Evolutionary conservation across 1,140 invertebrate species (phyloP), one percentile per base, ranked within the genome.

Genomic region (Lucilia cuprina): DNA sequence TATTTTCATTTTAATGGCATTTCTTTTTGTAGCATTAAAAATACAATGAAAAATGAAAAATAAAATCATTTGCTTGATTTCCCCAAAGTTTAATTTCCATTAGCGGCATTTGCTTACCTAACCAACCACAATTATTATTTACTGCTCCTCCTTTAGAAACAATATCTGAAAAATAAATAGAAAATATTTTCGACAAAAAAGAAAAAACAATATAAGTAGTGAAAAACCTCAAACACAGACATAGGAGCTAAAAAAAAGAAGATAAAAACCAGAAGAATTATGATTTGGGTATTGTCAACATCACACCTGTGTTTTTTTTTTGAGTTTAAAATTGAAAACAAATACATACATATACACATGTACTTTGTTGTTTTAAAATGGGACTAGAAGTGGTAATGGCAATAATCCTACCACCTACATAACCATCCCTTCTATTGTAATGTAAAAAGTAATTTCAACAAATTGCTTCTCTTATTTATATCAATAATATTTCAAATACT

Each of bases 31-130:
- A 60, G 55, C 65, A 70, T 21, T 70, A 19, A 70, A 41, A 41
- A 41, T 41, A 8, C 8, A 41, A 41, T 41, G 35, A 41, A 41
- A 41, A 41, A 21, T 7, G n/a, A 70, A 21, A 21, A 21, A 21
- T 8, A 19, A 47, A 78, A 78, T 47, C 34, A 78, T 78, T 78
- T 78, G 34, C 17, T 78, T 78, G 75, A 78, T 78, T 78, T 78
- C 75, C 75, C 75, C 75, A 78, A 78, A 47, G 75, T 78, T 78
- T 78, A 78, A 78, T 78, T 78, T 78, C 34, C 75, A 78, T 78
- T 78, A 78, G 75, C 19, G 17, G 17, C 34, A n/a, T 47, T 47
- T 78, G 34, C 75, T 41, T 78, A 9, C 65, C 65, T 5, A 41
- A 70, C n/a, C 19, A 21, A 17, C 19, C 19, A 21, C 65, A 70